Evolutionary conservation across 1,140 invertebrate genomes (phyloP), one percentile per base, ranked within the genome.

Genomic region (Zaprionus kolodkinae): DNA sequence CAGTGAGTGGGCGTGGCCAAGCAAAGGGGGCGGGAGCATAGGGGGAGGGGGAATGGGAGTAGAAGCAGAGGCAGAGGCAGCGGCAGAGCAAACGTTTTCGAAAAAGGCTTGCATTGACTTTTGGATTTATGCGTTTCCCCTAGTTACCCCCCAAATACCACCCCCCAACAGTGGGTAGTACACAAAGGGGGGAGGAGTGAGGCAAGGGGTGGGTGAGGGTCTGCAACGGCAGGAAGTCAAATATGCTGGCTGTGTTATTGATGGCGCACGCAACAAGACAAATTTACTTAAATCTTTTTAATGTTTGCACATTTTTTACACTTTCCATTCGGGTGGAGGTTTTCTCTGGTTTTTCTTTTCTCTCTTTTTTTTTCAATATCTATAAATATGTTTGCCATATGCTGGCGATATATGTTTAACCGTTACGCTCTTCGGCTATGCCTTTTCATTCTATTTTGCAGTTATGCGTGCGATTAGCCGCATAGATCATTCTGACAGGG

Each of bases 281-380:
- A 88, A 89, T 88, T 88, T 89, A 82, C 81, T 89, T 85, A 88
- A 88, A 88, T 88, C 85, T 88, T 82, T 88, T 88, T 88, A 88
- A 88, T 88, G 85, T 88, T 88, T 85, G 83, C 62, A 57, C 81
- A 88, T 88, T 88, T 88, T 81, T 88, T 84, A 78, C 79, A 68
- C 43, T 60, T 56, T 36, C 52, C 45, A 72, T 59, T 67, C 38
- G 45, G 48, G 21, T 15, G 1, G 27, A 12, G 13, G 0, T 3
- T 3, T 40, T 52, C 35, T 33, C 15, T 1, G 5, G 30, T n/a
- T 52, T 30, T 5, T 48, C 68, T 69, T 25, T 38, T 30, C 2
- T n/a, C 36, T 21, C 9, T 33, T n/a, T 27, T 38, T 36, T 83
- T 86, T 86, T 64, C 77, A 85, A 85, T 89, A 81, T 79, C 78